These are phyloP conservation scores for Gadopsis bispinosus DNA, from an alignment of 2,797 vertebrate species.

Conservation along the genomic window DNA sequence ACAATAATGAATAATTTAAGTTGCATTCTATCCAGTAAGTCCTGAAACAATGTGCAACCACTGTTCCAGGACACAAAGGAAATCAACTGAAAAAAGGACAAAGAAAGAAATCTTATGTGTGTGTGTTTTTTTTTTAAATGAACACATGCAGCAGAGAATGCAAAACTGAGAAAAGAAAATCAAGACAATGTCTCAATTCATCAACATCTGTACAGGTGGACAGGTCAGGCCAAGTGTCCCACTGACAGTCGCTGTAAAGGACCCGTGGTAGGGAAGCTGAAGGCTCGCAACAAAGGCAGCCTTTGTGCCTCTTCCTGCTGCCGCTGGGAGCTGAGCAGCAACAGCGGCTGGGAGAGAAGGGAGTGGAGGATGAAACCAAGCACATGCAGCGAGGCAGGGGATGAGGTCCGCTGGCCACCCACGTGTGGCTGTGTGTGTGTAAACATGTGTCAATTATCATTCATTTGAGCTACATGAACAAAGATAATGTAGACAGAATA, in stretches of 20 bases:
- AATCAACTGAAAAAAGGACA: slow-evolving; percentile 36
- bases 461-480: slow-evolving; percentile 63
- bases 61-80: slow-evolving; percentile 45
- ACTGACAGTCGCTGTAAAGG: slow-evolving; percentile 52
- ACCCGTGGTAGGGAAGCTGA: slow-evolving; percentile 44
- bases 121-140: slow-evolving; percentile 1
- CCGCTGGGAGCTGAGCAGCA: slow-evolving; percentile 67
- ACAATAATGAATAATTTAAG: slow-evolving; percentile 54
- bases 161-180: slow-evolving; percentile 5
- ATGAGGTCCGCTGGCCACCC: slow-evolving; percentile 71
- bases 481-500: slow-evolving; percentile 30
- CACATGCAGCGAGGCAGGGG: slow-evolving; percentile 60
- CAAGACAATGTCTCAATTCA: slow-evolving; percentile 67
- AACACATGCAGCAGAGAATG: slow-evolving; percentile 29
- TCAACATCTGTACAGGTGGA: slow-evolving; percentile 76
- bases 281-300: slow-evolving; percentile 70
- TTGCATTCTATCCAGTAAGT: slow-evolving; percentile 9
- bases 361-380: slow-evolving; percentile 67
- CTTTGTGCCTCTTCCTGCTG: slow-evolving; percentile 70
- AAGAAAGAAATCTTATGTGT: slow-evolving; percentile 14
- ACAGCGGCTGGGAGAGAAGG: slow-evolving; percentile 62
- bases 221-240: slow-evolving; percentile 53
- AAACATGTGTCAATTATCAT: slow-evolving; percentile 60
- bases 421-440: slow-evolving; percentile 57
- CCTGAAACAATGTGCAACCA: slow-evolving; percentile 32